phyloP scores from a whole-genome alignment of 1,140 invertebrate species.

The Zaprionus davidi region DNA sequence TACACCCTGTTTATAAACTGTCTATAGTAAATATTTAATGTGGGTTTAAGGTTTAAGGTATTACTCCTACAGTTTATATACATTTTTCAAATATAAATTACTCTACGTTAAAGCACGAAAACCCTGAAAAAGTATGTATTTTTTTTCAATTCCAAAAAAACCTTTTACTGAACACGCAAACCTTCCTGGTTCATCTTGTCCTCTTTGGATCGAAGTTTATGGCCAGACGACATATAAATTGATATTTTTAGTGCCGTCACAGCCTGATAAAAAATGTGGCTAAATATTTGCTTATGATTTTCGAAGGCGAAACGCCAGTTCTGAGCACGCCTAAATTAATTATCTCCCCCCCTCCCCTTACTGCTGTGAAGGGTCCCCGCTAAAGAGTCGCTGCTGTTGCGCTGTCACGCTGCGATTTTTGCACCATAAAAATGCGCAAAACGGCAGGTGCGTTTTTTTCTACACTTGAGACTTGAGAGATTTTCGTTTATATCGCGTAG shows the following conservation, averaged over 20 bases:
- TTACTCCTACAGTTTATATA: too few relatives aligned
- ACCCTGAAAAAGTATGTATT: too few relatives aligned
- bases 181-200: background rate
- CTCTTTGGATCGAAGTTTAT: background rate
- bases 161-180: background rate
- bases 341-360: conserved; percentile 48
- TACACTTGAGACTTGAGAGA: conserved; percentile 23
- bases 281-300: conserved; percentile 61
- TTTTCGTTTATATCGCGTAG: conserved; percentile 29
- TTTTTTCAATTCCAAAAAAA: background rate
- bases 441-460: conserved; percentile 73
- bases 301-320: conserved; percentile 23
- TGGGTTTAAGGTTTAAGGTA: too few relatives aligned
- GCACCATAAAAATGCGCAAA: conserved; percentile 72
- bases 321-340: conserved; percentile 63
- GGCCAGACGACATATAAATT: conserved; percentile 30
- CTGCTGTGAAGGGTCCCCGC: background rate
- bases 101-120: too few relatives aligned
- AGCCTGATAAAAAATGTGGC: conserved; percentile 28
- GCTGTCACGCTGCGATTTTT: conserved; percentile 71
- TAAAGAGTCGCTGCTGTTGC: conserved; percentile 8
- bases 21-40: too few relatives aligned
- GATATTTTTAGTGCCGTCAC: conserved; percentile 34
- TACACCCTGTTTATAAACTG: too few relatives aligned
- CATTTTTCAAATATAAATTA: too few relatives aligned